phyloP scores from a whole-genome alignment of 2,113 vertebrate genomes.

The Plestiodon gilberti region DNA sequence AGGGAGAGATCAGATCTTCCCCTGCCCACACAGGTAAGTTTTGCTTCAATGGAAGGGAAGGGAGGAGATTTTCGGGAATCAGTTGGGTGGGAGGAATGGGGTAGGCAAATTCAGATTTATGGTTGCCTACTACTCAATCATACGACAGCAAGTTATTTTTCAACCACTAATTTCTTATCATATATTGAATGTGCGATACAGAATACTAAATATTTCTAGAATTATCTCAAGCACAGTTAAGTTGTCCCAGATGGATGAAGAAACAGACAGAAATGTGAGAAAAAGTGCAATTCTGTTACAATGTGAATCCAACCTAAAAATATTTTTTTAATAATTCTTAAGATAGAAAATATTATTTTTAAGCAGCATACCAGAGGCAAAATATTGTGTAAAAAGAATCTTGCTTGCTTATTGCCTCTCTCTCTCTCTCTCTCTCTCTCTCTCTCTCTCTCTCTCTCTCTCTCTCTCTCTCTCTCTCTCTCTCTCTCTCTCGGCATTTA shows the following conservation, averaged over 20 bases:
- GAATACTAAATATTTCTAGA: not conserved
- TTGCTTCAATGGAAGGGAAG: too few species aligned
- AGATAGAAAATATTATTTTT: slow-evolving; percentile 17
- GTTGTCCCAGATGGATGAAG: not conserved
- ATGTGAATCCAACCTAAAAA: not conserved
- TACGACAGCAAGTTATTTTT: not conserved
- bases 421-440: not conserved
- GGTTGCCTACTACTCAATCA: not conserved
- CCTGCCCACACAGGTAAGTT: too few species aligned
- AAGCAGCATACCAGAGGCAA: not conserved
- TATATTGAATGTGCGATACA: not conserved
- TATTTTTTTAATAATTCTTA: not conserved
- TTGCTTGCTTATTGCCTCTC: not conserved
- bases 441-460: not conserved
- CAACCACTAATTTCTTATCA: not conserved
- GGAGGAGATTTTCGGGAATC: too few species aligned
- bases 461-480: not conserved
- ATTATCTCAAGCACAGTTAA: not conserved
- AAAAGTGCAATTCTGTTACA: not conserved
- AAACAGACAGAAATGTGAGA: not conserved
- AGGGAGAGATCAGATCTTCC: too few species aligned
- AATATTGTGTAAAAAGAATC: slow-evolving; percentile 19
- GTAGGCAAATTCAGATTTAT: too few species aligned
- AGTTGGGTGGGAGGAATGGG: too few species aligned
- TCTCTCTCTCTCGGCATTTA: slow-evolving; percentile 1